Evolutionary conservation across 2,888 invertebrate genomes (phyloP).

Genomic region (Aleiodes leptofemur): DNA sequence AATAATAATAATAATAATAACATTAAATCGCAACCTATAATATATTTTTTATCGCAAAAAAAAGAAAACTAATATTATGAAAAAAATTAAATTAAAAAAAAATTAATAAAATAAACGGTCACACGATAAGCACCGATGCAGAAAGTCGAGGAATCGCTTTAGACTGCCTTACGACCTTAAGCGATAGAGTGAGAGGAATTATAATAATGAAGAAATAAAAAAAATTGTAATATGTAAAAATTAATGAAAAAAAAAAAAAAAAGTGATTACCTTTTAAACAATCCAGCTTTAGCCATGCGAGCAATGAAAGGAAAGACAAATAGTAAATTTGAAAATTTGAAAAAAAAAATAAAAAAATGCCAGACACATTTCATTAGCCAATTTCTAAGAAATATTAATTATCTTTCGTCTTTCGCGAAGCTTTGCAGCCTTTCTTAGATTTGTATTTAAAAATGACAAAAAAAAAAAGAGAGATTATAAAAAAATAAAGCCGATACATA

Average conservation of each 20-base stretch:
- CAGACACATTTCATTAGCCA: constrained; percentile 47
- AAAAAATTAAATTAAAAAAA: constrained; percentile 47
- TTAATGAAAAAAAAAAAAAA: neutral
- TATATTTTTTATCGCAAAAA: constrained; percentile 58
- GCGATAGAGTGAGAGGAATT: constrained; percentile 25
- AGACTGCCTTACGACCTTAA: constrained; percentile 47
- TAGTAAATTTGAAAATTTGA: constrained; percentile 11
- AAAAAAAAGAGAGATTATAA: constrained; percentile 11
- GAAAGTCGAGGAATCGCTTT: constrained; percentile 42
- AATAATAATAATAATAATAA: constrained; percentile 41
- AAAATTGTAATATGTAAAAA: constrained; percentile 33
- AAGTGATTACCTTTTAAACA: constrained; percentile 16
- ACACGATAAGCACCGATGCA: constrained; percentile 33
- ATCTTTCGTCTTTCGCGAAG: constrained; percentile 49
- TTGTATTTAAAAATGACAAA: constrained; percentile 38
- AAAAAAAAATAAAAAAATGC: constrained; percentile 10
- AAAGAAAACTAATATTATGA: constrained; percentile 39
- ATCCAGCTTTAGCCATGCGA: constrained; percentile 40
- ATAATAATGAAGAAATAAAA: constrained; percentile 15
- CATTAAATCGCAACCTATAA: constrained; percentile 55
- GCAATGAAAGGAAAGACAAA: constrained; percentile 29
- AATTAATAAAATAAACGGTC: constrained; percentile 36
- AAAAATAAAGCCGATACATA: constrained; percentile 22
- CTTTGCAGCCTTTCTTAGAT: constrained; percentile 57
- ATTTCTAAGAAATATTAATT: constrained; percentile 46